Base-by-base conservation (phyloP, 1,140 invertebrate species). In the Cyphomyrmex costatus region DNA sequence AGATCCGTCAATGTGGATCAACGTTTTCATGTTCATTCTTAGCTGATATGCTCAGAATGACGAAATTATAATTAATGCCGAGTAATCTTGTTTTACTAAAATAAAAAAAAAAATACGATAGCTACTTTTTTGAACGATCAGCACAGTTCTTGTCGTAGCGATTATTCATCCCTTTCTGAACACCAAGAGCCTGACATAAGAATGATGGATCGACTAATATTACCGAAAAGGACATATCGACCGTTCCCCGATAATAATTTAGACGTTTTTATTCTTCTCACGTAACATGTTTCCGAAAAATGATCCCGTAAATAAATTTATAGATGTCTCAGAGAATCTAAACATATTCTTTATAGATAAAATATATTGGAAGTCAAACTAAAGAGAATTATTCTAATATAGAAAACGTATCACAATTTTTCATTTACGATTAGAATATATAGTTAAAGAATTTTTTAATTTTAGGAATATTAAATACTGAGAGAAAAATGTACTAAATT, bases 171-270 rank as follows among this genome's bases (percentile, higher is more conserved):
- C 53, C 58, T 42, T 74, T 74, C n/a, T 27, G 10, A 65, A 49
- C 65, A 53, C 53, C n/a, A 56, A 87, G n/a, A 46, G 46, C 14
- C 27, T 30, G 42, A 27, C 70, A 16, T 74, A 83, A 83, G 77
- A 42, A 87, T 88, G 85, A 88, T 74, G 61, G 73, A 88, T 88
- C 76, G 61, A 88, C 86, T 83, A 68, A 88, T 88, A 87, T 88
- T 49, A 42, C 36, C 21, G 60, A 42, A 42, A n/a, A 68, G 33
- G 65, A 76, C 51, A 66, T 61, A 27, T 19, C n/a, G 65, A 0
- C 24, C 60, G 61, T 66, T 68, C 27, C 58, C 21, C 27, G 16
- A 60, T 30, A 68, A 51, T 56, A 71, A 60, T 87, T 60, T 19
- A 0, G 56, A 66, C 53, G 1, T 86, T 80, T n/a, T 73, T 19